Conservation (phyloP, 1,140 invertebrate genomes). For the Heliconius congener region DNA sequence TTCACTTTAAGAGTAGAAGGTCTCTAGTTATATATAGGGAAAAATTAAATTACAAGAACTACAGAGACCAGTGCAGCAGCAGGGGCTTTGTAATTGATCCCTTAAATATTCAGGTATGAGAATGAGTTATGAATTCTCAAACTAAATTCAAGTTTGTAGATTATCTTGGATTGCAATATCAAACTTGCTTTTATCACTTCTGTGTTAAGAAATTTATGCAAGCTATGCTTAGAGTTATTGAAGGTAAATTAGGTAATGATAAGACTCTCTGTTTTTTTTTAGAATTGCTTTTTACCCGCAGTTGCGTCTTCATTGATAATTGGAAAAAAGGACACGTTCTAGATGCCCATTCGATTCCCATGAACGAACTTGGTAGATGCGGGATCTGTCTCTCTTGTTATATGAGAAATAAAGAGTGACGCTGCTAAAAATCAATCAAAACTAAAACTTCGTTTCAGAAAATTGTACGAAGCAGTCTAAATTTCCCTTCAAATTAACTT, state of each 20-base stretch:
- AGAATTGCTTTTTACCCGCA: too few species aligned
- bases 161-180: conserved; percentile 6
- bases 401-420: too few species aligned
- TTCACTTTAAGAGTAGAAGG: too few species aligned
- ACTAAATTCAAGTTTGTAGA: neutral
- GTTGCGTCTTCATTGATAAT: too few species aligned
- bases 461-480: neutral
- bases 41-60: neutral
- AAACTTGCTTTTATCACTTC: neutral
- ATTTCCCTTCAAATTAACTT: neutral
- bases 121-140: conserved; percentile 10
- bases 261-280: too few species aligned
- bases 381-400: too few species aligned
- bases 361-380: too few species aligned
- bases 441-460: neutral
- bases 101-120: neutral
- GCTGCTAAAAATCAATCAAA: too few species aligned
- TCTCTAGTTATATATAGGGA: neutral
- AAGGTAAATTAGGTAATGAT: too few species aligned
- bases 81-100: neutral
- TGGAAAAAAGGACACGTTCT: too few species aligned
- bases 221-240: neutral
- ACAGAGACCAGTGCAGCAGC: neutral
- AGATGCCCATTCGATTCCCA: too few species aligned
- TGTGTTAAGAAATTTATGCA: neutral